A percentile compares a stretch with the other conserved stretches of the same genome.
Evolutionary conservation across 2,797 vertebrate genomes (phyloP).

Genomic region (Mareca penelope): DNA sequence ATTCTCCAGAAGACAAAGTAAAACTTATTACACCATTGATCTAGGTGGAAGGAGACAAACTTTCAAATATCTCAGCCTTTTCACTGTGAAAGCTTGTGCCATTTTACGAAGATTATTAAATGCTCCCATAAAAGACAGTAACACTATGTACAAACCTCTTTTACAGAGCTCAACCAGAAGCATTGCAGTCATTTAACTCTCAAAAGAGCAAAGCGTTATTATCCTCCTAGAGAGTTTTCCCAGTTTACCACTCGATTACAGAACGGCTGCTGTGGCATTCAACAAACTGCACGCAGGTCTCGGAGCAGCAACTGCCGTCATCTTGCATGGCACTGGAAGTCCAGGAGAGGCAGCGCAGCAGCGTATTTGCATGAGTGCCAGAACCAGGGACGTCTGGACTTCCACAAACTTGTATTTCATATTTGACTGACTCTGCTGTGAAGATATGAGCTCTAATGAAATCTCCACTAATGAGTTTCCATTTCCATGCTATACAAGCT

Average conservation of each 20-base stretch:
- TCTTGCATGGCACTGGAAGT: neutral
- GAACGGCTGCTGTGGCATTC: neutral
- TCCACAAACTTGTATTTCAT: neutral
- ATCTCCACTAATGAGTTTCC: neutral
- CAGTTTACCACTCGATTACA: neutral
- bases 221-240: neutral
- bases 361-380: rapidly evolving
- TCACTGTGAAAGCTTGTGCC: neutral
- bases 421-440: neutral
- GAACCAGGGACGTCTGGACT: neutral
- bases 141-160: neutral
- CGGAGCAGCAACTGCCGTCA: neutral
- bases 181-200: neutral
- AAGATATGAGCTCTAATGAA: neutral
- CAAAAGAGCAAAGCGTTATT: neutral
- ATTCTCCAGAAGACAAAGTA: neutral
- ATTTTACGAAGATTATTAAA: neutral
- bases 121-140: neutral
- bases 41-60: neutral
- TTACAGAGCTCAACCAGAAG: neutral
- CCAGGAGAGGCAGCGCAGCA: rapidly evolving
- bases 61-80: neutral
- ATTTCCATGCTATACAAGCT: neutral
- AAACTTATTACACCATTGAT: neutral
- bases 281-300: neutral